These are phyloP conservation scores for Lepus townsendii DNA, from an alignment of 2,797 vertebrate species.

Conservation along the genomic window DNA sequence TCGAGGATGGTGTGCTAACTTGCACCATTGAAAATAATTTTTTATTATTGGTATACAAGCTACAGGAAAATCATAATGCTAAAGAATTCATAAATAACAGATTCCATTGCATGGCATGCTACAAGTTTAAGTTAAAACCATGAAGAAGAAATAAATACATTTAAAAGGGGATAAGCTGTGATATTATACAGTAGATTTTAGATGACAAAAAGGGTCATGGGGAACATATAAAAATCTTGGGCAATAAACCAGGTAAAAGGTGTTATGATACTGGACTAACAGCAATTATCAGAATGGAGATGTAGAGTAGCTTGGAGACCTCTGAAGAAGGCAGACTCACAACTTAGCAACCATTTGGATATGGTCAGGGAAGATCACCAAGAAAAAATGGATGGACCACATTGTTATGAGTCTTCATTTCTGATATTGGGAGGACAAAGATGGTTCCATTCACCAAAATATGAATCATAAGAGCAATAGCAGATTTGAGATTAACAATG, in stretches of 20 bases:
- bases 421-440: neutral
- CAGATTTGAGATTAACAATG: neutral
- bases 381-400: fast-evolving
- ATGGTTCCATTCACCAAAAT: neutral
- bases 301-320: neutral
- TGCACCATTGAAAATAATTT: neutral
- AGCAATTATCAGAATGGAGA: neutral
- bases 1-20: neutral
- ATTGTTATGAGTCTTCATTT: neutral
- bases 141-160: neutral
- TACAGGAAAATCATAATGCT: neutral
- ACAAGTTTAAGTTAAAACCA: conserved; percentile 26
- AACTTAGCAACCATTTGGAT: neutral
- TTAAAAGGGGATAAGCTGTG: neutral
- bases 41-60: neutral
- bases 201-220: neutral
- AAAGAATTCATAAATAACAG: neutral
- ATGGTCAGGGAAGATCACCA: fast-evolving
- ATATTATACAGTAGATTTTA: neutral
- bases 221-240: neutral
- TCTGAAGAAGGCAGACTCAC: neutral
- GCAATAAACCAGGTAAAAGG: neutral
- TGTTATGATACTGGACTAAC: neutral
- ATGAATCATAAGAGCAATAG: neutral
- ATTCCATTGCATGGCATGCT: neutral